Evolutionary conservation across 2,888 invertebrate genomes (phyloP), one percentile per base, ranked within the genome.

Genomic region (Apotomis capreana): DNA sequence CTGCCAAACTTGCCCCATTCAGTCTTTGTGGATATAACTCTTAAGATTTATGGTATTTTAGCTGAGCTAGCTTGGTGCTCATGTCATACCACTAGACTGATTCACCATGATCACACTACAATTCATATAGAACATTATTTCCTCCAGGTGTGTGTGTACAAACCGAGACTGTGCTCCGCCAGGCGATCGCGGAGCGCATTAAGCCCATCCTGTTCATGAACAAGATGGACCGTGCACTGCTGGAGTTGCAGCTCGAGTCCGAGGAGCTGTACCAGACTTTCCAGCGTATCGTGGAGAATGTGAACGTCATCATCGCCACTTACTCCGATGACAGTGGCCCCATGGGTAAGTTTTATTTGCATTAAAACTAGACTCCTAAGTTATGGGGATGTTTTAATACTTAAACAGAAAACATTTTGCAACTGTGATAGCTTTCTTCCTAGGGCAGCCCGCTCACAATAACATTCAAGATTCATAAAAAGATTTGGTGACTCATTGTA

Each of bases 141-240:
- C 60, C 71, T 63, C 5, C 81, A 98, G 99, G 99, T 95, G 99
- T 99, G 78, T 99, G 99, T 89, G 99, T 99, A 81, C 99, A 99
- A 94, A 99, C 99, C 52, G 99, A 99, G 94, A 99, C 99, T 84
- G 99, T 99, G 74, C 95, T 99, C 84, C 98, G 99, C 94, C 99
- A 99, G 92, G 99, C 99, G 76, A 99, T 99, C 87, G 98, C 99
- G 76, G 99, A 99, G 94, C 97, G 99, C 87, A 99, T 99, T 86
- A 99, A 99, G 96, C 99, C 99, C 71, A 98, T 99, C 80, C 95
- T 99, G 83, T 99, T 99, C 96, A 99, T 99, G 99, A 99, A 99
- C 97, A 99, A 99, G 94, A 99, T 99, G 99, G 99, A 99, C 95
- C 97, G 99, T 81, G 99, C 99, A 80, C 95, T 99, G 74, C 94